Conservation (phyloP, 2,888 invertebrate species). For the Chaitophorus viminalis region DNA sequence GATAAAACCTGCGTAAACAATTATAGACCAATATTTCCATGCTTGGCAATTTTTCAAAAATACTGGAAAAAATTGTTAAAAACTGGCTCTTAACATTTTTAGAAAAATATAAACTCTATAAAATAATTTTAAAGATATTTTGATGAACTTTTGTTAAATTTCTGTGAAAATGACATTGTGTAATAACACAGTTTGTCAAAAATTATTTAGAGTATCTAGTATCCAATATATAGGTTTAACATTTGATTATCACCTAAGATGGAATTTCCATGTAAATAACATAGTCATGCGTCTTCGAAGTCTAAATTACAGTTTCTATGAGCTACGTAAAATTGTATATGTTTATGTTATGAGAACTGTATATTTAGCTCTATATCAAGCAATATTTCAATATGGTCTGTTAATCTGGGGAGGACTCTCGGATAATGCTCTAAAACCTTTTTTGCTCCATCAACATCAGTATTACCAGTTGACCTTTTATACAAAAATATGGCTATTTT, state of each 20-base stretch:
- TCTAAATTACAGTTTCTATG: conserved; percentile 1
- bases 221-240: too few relatives aligned
- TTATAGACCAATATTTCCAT: background rate
- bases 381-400: background rate
- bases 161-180: too few relatives aligned
- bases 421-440: background rate
- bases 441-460: too few relatives aligned
- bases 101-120: background rate
- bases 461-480: too few relatives aligned
- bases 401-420: conserved; percentile 5
- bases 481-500: too few relatives aligned
- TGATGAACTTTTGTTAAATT: too few relatives aligned
- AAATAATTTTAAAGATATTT: too few relatives aligned
- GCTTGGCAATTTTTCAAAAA: background rate
- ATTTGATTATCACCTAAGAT: too few relatives aligned
- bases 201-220: too few relatives aligned
- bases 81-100: background rate
- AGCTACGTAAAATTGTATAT: conserved; percentile 9
- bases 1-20: background rate
- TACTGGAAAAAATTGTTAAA: background rate
- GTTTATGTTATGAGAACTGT: background rate
- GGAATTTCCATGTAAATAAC: too few relatives aligned
- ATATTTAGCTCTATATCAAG: background rate
- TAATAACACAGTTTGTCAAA: too few relatives aligned
- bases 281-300: background rate